Evolutionary conservation across 2,888 invertebrate species (phyloP), one percentile per base, ranked within the genome.

Genomic region (Coecobrya sp.): DNA sequence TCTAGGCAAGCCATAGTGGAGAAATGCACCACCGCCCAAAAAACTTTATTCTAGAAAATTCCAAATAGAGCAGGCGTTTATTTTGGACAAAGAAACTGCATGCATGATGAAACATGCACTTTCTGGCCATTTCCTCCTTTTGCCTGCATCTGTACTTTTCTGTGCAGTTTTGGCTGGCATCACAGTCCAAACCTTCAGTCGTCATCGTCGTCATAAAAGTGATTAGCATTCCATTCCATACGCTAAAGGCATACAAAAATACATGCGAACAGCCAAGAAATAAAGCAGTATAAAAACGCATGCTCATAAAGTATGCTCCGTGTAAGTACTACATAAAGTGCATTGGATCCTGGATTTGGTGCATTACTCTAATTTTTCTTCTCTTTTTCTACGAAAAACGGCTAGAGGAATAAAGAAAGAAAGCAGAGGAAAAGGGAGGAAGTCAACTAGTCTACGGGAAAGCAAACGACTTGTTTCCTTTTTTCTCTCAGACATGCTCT

Each of bases 391-490:
- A 36, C 19, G 11, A 76, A 45, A 76, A 22, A 0, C 22, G 22
- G 5, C 4, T 16, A 25, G 16, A 49, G 19, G n/a, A 19, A 30
- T 7, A 5, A 11, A 49, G 27, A 19, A 19, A 10, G 7, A 27
- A 22, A 42, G 62, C 3, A 86, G 76, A 42, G 76, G 62, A n/a
- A 27, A 25, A 45, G 27, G n/a, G 86, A 91, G 91, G 86, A 91
- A 91, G 91, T 86, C 87, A 87, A 87, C 73, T 87, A 87, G 73
- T 82, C 82, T 62, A 0, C 42, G 45, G 10, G 55, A 81, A 52
- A 86, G 81, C 68, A 91, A 91, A 91, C 86, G 86, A 86, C 85
- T 90, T 90, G 90, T 79, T 86, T 90, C 90, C 90, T 90, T 59
- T 59, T 73, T 25, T 42, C 65, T 22, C 10, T 27, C 27, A 65